Conservation (phyloP, 2,797 vertebrate genomes). For the Hippocampus kuda region DNA sequence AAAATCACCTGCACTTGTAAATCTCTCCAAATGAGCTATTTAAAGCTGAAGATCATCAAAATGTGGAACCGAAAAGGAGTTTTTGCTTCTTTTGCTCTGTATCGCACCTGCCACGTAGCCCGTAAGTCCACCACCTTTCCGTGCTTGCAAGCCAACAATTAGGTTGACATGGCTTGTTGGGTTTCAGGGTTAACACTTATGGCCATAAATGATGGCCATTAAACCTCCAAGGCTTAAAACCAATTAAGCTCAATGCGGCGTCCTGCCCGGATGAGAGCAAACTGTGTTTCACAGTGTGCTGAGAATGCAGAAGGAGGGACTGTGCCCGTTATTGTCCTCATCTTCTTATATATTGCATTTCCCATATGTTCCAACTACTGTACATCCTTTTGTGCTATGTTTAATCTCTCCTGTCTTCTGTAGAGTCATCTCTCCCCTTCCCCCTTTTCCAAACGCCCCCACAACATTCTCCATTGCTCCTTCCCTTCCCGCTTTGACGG, state of each 20-base stretch:
- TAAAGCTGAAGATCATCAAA: neutral
- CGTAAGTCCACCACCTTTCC: neutral
- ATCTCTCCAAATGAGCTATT: neutral
- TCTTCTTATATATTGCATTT: conserved; percentile 21
- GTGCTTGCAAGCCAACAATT: conserved; percentile 3
- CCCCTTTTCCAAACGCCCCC: conserved; percentile 21
- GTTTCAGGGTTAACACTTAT: conserved; percentile 16
- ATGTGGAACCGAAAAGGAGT: neutral
- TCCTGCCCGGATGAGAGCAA: conserved; percentile 15
- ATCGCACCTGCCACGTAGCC: neutral
- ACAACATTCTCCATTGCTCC: conserved; percentile 34
- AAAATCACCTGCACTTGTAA: neutral
- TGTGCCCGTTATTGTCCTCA: conserved; percentile 20
- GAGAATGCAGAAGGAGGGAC: conserved; percentile 20
- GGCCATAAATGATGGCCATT: conserved; percentile 13
- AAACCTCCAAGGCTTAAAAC: conserved; percentile 12
- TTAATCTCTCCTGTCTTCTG: conserved; percentile 40
- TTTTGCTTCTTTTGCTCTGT: neutral
- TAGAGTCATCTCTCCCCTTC: conserved; percentile 25
- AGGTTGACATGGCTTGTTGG: conserved; percentile 14
- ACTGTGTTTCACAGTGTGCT: conserved; percentile 1
- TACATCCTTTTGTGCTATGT: conserved; percentile 32
- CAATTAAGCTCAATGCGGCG: conserved; percentile 18
- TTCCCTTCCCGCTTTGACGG: conserved; percentile 41
- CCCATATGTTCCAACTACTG: conserved; percentile 34